Conservation (phyloP, 2,113 vertebrate species). For the Phainopepla nitens region DNA sequence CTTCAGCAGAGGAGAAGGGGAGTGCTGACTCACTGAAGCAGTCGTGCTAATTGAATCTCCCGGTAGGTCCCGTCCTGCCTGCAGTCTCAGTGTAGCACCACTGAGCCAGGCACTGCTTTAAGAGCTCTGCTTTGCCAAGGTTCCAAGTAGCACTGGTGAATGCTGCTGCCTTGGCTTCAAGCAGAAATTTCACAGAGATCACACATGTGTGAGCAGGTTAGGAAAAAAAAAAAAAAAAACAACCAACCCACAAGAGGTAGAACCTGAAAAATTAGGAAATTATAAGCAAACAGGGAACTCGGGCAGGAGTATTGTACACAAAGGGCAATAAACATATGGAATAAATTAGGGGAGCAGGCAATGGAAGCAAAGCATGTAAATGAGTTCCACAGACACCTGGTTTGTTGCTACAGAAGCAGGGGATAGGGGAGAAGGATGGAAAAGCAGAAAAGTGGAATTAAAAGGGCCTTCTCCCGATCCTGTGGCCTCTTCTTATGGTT, state of each 20-base stretch:
- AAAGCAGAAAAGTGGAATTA: constrained; percentile 17
- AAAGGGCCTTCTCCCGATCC: constrained; percentile 3
- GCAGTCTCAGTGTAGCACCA: not conserved
- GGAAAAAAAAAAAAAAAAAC: not conserved
- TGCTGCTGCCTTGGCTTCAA: not conserved
- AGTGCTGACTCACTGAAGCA: not conserved
- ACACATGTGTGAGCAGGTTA: not conserved
- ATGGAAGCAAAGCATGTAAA: constrained; percentile 50
- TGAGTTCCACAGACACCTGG: constrained; percentile 58
- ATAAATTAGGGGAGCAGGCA: constrained; percentile 58
- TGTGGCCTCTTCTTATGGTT: not conserved
- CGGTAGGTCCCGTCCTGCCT: not conserved
- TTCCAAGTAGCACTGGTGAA: not conserved
- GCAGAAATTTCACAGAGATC: not conserved
- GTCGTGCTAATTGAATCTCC: not conserved
- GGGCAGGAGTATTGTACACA: constrained; percentile 22
- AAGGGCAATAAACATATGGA: constrained; percentile 62
- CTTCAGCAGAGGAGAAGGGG: not conserved
- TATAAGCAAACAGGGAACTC: constrained; percentile 29
- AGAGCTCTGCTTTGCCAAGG: not conserved
- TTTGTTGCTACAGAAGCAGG: not conserved
- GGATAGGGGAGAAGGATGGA: not conserved
- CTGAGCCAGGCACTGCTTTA: not conserved
- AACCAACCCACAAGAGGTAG: not conserved
- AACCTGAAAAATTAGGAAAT: constrained; percentile 47